These are phyloP conservation scores for Cynopterus sphinx DNA, from an alignment of 2,797 vertebrate genomes.

Conservation along the genomic window DNA sequence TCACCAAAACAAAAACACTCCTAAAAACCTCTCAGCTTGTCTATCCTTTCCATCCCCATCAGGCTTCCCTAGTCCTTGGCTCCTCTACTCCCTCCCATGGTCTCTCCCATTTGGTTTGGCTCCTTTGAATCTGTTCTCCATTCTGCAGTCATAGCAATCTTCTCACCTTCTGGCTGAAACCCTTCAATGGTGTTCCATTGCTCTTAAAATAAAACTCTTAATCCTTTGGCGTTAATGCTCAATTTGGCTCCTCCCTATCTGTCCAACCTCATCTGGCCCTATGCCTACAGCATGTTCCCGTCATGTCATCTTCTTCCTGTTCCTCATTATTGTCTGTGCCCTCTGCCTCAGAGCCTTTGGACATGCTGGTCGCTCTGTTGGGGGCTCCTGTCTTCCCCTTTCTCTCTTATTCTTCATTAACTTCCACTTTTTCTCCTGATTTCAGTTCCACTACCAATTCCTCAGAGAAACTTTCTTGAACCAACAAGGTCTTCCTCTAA, in stretches of 20 bases:
- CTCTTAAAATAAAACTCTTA: neutral
- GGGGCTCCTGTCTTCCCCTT: neutral
- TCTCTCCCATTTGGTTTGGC: neutral
- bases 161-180: neutral
- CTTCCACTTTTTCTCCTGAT: neutral
- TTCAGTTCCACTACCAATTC: neutral
- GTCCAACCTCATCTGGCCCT: neutral
- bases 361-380: neutral
- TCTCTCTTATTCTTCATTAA: neutral
- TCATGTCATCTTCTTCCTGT: neutral
- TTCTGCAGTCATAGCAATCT: neutral
- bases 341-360: neutral
- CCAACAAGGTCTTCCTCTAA: neutral
- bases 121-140: neutral
- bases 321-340: neutral
- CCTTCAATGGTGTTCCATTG: neutral
- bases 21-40: too few relatives aligned
- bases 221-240: too few relatives aligned
- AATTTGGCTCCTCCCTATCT: too few relatives aligned
- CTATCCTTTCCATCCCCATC: neutral
- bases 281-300: fast-evolving
- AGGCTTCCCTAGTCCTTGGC: neutral
- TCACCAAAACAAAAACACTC: neutral
- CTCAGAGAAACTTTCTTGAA: neutral
- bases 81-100: fast-evolving